Base-by-base conservation (phyloP, 1,140 invertebrate species). In the Brevipalpus yothersi region DNA sequence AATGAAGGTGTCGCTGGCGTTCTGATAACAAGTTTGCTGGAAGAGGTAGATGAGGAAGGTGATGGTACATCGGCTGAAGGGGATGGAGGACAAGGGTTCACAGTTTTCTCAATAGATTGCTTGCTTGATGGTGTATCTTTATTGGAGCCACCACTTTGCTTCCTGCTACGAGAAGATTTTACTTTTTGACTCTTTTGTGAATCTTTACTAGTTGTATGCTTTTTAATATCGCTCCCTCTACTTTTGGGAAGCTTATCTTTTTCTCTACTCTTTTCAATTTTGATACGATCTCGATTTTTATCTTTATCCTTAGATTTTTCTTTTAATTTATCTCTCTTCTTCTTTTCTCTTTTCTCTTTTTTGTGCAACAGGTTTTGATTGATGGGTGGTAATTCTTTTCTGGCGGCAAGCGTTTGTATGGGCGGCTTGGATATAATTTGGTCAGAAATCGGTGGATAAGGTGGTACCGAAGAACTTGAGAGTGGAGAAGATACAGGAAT, bases 1-100 rank as follows among this genome's bases (percentile, higher is more conserved):
- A 31, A 31, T 31, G 31, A 31, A 19, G 77, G 75, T 39, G 23
- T 39, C 12, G 23, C 21, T 31, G 53, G 53, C 7, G 53, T 55
- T 55, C 40, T 10, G 12, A 55, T 55, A 23, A 55, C 53, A n/a
- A 55, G 39, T 55, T 39, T 55, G 39, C 10, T 31, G 8, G 53
- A 55, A 13, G 53, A 55, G 23, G 53, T 15, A 39, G 53, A 10
- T 13, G 53, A 55, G 12, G 53, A 15, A 12, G 53, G 53, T 15
- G 53, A 55, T 13, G 23, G 15, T 40, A 17, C 23, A 11, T 19
- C 51, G 12, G 13, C 11, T 17, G 19, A 15, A 39, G 53, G 49
- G n/a, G 49, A 51, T 31, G 31, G 31, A 31, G 31, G 31, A 31
- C 31, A 31, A 31, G 31, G 31, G 31, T 31, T 31, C 31, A 31